Evolutionary conservation across 2,888 invertebrate genomes (phyloP), one percentile per base, ranked within the genome.

Genomic region (Tiliacea aurago): DNA sequence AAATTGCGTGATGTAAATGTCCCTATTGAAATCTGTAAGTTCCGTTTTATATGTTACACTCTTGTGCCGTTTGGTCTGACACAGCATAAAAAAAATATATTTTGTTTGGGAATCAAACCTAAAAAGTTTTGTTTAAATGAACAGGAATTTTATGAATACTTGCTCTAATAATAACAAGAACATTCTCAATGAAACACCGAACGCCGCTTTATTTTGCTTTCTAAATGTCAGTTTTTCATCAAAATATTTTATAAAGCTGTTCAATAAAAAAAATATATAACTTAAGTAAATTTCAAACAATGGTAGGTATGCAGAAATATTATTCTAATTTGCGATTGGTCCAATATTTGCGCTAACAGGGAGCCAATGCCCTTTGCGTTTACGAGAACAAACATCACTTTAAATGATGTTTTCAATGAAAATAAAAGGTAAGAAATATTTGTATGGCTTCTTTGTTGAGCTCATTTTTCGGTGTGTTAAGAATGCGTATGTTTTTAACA

Each of bases 281-380:
- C 37, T 5, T 6, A 37, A 37, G 51, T 41, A 51, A 65, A 77
- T 49, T 23, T 23, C 43, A 62, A 80, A 68, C 59, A 75, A 80
- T 67, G n/a, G 33, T 33, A 49, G 28, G 45, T 61, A 71, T 62
- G 71, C 72, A 67, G 43, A 78, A 71, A 69, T 64, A 72, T 64
- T 83, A 78, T 73, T 84, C 74, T 76, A 78, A 86, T 85, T 83
- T 78, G 75, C 76, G 77, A 78, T 84, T 63, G 70, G 41, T 62
- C 58, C 72, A 85, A 85, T 86, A 86, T 86, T 86, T 79, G 80
- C 79, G 66, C 59, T 65, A 20, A 61, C 69, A 45, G 66, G 81
- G 70, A 83, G 86, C 79, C 83, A 86, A 78, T 86, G 86, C 86
- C 83, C 85, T 86, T 86, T 80, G 72, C 72, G 70, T 79, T 81